Base-by-base conservation (phyloP, 1,140 invertebrate species). In the Matsumurasca onukii region DNA sequence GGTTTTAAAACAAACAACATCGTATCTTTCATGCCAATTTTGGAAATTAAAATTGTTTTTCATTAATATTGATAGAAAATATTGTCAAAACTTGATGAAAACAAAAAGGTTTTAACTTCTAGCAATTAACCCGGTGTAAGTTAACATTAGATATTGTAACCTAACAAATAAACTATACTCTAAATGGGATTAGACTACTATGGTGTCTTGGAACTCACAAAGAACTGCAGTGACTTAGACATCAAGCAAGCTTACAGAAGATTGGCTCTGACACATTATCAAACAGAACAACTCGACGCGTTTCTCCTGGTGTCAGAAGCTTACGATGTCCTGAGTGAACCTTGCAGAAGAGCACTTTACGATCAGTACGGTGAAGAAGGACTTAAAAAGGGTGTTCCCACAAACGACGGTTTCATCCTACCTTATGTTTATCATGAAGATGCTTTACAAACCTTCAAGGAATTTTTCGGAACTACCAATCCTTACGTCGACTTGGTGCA, bases 341-440 rank as follows among this genome's bases (percentile, higher is more conserved):
- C 88, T 64, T 78, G 86, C 62, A 81, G 76, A 66, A 81, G 90
- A 70, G 86, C 91, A n/a, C 84, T 97, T 34, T 97, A 91, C 78
- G 94, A 97, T 79, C 90, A 93, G 73, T 97, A 88, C 77, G 95
- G 95, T 0, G 93, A 95, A 80, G 89, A 91, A 73, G 94, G 93
- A 1, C 80, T 97, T 30, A 95, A 94, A 77, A 84, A 84, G 69
- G 90, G 91, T 0, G 82, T 90, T 0, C 84, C 86, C 13, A 83
- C 85, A 25, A 83, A 86, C 1, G 76, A 80, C 61, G 84, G 83
- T n/a, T 90, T 85, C 72, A 87, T 89, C 62, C 86, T 86, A 69
- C 87, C 90, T 0, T 96, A 93, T 78, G 80, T 85, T 20, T 95
- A 90, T 80, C 91, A 94, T 76, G 92, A 91, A 0, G 90, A 98